phyloP scores from a whole-genome alignment of 2,797 vertebrate species.

The Chelon auratus region DNA sequence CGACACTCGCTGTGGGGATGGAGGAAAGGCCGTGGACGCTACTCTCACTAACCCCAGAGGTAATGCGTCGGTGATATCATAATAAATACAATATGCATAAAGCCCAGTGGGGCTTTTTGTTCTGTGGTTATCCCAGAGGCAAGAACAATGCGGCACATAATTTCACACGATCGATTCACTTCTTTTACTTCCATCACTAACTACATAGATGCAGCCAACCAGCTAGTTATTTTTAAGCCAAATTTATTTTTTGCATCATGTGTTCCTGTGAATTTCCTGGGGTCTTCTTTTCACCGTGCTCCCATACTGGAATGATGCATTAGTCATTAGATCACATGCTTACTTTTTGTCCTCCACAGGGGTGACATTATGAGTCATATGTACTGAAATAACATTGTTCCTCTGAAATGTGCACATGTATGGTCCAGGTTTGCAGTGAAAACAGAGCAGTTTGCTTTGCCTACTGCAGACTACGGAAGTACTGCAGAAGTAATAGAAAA shows the following conservation, averaged over 20 bases:
- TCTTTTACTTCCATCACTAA: slow-evolving; percentile 15
- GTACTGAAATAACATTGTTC: slow-evolving; percentile 45
- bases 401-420: slow-evolving; percentile 18
- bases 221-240: slow-evolving; percentile 20
- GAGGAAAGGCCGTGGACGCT: slow-evolving; percentile 95
- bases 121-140: slow-evolving; percentile 17
- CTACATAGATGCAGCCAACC: not conserved
- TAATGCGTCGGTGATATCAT: slow-evolving; percentile 68
- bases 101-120: too few relatives aligned
- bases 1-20: slow-evolving; percentile 95
- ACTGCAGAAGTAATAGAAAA: not conserved
- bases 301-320: slow-evolving; percentile 53
- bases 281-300: slow-evolving; percentile 28
- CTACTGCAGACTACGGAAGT: not conserved
- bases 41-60: slow-evolving; percentile 97
- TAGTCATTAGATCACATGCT: slow-evolving; percentile 63
- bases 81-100: slow-evolving; percentile 8
- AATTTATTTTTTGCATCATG: slow-evolving; percentile 7
- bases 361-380: slow-evolving; percentile 55
- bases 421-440: slow-evolving; percentile 7
- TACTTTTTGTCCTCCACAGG: slow-evolving; percentile 43
- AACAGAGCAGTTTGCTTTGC: slow-evolving; percentile 6
- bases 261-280: slow-evolving; percentile 16
- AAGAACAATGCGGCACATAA: slow-evolving; percentile 38
- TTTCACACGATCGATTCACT: slow-evolving; percentile 42